Evolutionary conservation across 2,797 vertebrate species (phyloP).

Genomic region (Anas bahamensis): DNA sequence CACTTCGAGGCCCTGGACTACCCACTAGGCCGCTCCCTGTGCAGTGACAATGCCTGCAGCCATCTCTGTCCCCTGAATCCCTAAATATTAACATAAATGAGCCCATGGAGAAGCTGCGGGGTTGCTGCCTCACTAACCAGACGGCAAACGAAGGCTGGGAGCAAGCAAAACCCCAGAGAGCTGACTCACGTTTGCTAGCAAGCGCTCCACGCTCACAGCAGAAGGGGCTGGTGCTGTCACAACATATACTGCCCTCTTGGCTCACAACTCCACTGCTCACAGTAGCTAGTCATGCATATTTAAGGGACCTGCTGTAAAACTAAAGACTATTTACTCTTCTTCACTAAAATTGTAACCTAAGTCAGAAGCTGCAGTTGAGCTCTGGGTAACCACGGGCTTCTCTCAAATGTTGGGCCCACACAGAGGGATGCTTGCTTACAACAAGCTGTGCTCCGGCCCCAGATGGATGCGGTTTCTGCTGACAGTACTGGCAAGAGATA

Average conservation of each 20-base stretch:
- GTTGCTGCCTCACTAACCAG: constrained; percentile 36
- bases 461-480: not conserved
- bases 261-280: not conserved
- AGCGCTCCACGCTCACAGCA: not conserved
- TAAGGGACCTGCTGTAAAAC: not conserved
- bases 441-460: not conserved
- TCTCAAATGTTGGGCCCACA: not conserved
- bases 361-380: not conserved
- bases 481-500: not conserved
- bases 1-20: fast-evolving
- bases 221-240: not conserved
- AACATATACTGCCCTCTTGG: not conserved
- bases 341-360: not conserved
- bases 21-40: not conserved
- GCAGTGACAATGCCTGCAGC: not conserved
- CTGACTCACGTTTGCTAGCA: constrained; percentile 10
- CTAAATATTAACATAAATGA: not conserved
- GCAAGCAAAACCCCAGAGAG: not conserved
- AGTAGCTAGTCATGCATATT: not conserved
- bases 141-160: not conserved
- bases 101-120: not conserved
- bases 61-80: not conserved
- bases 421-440: not conserved
- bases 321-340: not conserved
- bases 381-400: not conserved